phyloP scores from a whole-genome alignment of 2,113 vertebrate genomes.

The Corythaixoides concolor region DNA sequence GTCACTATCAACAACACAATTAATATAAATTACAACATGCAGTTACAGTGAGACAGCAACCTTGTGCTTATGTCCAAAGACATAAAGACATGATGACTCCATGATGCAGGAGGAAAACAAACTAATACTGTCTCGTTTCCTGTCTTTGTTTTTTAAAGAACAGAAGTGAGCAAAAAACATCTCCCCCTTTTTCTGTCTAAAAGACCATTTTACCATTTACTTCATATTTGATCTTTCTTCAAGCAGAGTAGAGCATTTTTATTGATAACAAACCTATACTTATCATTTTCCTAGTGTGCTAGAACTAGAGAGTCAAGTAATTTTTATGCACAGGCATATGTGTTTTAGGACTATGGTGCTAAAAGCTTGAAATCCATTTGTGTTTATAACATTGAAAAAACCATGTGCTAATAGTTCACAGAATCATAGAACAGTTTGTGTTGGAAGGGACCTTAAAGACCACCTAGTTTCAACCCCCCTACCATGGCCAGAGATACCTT shows the following conservation, averaged over 20 bases:
- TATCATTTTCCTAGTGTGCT: neutral
- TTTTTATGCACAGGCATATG: neutral
- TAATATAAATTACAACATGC: conserved; percentile 75
- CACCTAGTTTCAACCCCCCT: too few relatives aligned
- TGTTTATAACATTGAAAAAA: neutral
- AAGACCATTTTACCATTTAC: neutral
- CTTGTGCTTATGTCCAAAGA: neutral
- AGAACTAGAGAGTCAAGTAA: neutral
- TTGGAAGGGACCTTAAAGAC: too few relatives aligned
- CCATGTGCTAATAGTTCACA: neutral
- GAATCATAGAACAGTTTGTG: too few relatives aligned
- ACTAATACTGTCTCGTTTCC: neutral
- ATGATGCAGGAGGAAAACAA: neutral
- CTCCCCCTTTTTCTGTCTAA: neutral
- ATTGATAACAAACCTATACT: neutral
- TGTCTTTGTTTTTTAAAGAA: neutral
- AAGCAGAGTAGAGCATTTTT: neutral
- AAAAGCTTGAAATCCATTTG: neutral
- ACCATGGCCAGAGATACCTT: too few relatives aligned
- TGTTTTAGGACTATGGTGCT: neutral
- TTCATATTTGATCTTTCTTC: neutral
- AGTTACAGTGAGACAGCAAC: conserved; percentile 64
- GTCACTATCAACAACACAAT: conserved; percentile 63
- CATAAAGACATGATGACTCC: neutral
- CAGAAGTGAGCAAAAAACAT: neutral